Evolutionary conservation across 1,140 invertebrate species (phyloP).

Genomic region (Drosophila eugracilis): DNA sequence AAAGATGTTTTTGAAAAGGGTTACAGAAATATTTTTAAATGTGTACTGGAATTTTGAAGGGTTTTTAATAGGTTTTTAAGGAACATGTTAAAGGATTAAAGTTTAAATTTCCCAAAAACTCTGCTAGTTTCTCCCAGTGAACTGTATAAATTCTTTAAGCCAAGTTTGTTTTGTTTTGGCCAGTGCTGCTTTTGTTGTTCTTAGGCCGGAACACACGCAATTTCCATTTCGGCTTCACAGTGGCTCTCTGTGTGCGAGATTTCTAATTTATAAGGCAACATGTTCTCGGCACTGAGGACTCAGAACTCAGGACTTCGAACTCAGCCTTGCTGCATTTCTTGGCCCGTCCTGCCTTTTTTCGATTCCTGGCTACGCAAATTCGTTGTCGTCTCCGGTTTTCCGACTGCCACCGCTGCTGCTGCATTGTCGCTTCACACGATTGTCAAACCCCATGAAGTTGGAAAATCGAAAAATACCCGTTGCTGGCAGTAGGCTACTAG

Average conservation of each 20-base stretch:
- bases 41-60: too few relatives aligned
- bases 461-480: constrained; percentile 52
- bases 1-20: neutral
- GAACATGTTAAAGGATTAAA: too few relatives aligned
- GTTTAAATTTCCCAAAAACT: neutral
- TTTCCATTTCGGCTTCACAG: constrained; percentile 67
- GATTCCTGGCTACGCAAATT: constrained; percentile 71
- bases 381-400: constrained; percentile 24
- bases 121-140: neutral
- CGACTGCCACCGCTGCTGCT: constrained; percentile 15
- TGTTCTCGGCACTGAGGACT: constrained; percentile 30
- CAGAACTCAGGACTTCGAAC: neutral
- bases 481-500: constrained; percentile 64
- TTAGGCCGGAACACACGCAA: constrained; percentile 65
- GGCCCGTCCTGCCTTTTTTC: constrained; percentile 52
- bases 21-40: too few relatives aligned
- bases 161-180: constrained; percentile 41
- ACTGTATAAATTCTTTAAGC: constrained; percentile 1
- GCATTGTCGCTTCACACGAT: constrained; percentile 76
- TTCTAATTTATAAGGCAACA: constrained; percentile 73
- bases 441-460: constrained; percentile 62
- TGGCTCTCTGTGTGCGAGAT: constrained; percentile 41
- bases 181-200: constrained; percentile 14
- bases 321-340: constrained; percentile 64
- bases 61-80: too few relatives aligned